Base-by-base conservation (phyloP, 2,797 vertebrate genomes). In the Eurystomus glaucurus region DNA sequence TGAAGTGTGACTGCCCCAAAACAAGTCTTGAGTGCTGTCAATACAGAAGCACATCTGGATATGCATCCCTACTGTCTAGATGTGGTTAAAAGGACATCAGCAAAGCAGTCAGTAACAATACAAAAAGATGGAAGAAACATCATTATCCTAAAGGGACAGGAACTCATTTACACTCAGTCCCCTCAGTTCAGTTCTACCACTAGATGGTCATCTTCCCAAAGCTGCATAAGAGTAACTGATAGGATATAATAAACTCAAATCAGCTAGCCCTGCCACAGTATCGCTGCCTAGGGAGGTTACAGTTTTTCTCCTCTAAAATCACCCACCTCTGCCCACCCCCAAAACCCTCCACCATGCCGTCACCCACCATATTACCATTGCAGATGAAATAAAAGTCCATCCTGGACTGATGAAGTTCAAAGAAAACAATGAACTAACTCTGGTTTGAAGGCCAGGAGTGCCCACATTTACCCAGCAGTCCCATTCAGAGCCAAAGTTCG, bases 291-390 rank as follows among this genome's bases (percentile, higher is more conserved):
- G 17, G 11, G 54, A 65, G 6, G 11, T 46, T 35, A 46, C 11
- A 1, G 0, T 19, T 84, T 46, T 74, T 29, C 12, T 45, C 10
- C 26, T 31, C 20, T 75, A 15, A 75, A 78, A n/a, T n/a, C 26
- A 83, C 4, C 3, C 22, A 41, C 11, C 41, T 41, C 41, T 35
- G 35, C 35, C 35, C 35, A 35, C 41, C 15, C 41, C 41, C 41
- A 12, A 23, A 29, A 37, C 6, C 15, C 39, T 13, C 11, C n/a
- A 37, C 2, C 20, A 1, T 3, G 5, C 9, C 17, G 22, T 22
- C 20, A 45, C 23, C n/a, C 18, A 60, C 25, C 37, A 33, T 39
- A 37, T 46, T 43, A 54, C 26, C 37, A 37, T 9, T 39, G 4
- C 50, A 37, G 35, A 64, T 37, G 23, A 58, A 66, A 52, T 7